Base-by-base conservation (phyloP, 1,140 invertebrate genomes). In the Arion vulgaris region DNA sequence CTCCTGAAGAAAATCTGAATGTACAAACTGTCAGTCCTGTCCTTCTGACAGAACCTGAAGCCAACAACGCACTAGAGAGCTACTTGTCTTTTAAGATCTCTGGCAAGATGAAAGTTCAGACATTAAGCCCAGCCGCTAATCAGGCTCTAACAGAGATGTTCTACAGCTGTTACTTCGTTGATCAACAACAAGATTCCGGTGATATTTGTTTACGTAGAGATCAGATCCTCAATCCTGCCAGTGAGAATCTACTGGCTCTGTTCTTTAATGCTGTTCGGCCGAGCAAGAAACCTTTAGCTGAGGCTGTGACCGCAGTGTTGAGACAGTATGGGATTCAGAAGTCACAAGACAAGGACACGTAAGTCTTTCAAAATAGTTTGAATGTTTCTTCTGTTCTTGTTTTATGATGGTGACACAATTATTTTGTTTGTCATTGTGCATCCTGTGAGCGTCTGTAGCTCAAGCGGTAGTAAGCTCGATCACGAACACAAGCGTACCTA, bases 121-220 rank as follows among this genome's bases (percentile, higher is more conserved):
- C 80, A 0, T 19, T 75, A 11, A 53, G 73, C 1, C 71, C 49
- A n/a, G 82, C 86, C 15, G 91, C 90, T 5, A 84, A 85, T 2
- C 83, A 89, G 49, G 90, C 89, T 13, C 73, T 92, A 34, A 92
- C 91, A 19, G 91, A 92, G 77, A 89, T 92, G 4, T 92, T 91
- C 79, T 91, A 91, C 84, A 92, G 91, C 81, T 92, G 91, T 86
- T 91, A 90, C 83, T 89, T 92, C 38, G 85, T 89, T 68, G 91
- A 91, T 36, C 91, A 92, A 82, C 82, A 87, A n/a, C 90, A 92
- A n/a, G 90, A 91, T 28, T 90, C 91, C 2, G 91, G 91, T 4
- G 91, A 88, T 69, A 92, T 92, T 73, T 91, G 88, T 84, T 82
- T 92, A 19, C 85, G 86, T n/a, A 88, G 88, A 66, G 91, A 92